Evolutionary conservation across 2,797 vertebrate genomes (phyloP).

Genomic region (Channallabes apus): DNA sequence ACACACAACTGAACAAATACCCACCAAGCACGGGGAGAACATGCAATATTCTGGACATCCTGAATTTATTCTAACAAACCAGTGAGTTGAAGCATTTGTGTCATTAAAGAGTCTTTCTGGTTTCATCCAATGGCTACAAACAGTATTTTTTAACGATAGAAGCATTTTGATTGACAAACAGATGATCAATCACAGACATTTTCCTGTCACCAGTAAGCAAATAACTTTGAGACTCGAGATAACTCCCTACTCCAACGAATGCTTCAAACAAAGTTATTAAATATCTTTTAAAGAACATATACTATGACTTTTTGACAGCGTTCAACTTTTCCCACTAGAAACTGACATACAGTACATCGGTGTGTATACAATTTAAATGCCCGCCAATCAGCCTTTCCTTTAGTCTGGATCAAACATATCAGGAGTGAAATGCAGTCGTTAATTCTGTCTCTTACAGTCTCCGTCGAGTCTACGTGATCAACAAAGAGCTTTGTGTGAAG

Average conservation of each 20-base stretch:
- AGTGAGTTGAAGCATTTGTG: not conserved
- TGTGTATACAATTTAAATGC: not conserved
- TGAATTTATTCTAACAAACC: not conserved
- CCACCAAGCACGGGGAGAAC: too few species aligned
- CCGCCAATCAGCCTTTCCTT: not conserved
- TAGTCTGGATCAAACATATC: not conserved
- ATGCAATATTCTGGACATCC: not conserved
- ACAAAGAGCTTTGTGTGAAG: slow-evolving; percentile 79
- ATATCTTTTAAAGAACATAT: not conserved
- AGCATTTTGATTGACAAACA: not conserved
- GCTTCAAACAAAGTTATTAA: not conserved
- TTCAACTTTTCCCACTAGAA: not conserved
- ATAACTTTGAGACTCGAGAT: not conserved
- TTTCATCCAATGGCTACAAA: not conserved
- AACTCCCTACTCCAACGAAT: not conserved
- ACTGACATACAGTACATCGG: not conserved
- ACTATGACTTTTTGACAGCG: not conserved
- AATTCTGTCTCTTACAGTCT: slow-evolving; percentile 63
- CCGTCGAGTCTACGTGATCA: slow-evolving; percentile 78
- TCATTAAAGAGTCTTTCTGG: not conserved
- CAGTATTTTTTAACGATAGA: not conserved
- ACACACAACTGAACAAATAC: not conserved
- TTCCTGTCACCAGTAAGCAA: not conserved
- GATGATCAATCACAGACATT: too few species aligned
- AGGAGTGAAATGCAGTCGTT: slow-evolving; percentile 1